phyloP scores from a whole-genome alignment of 2,113 vertebrate species.

The Phalacrocorax aristotelis region DNA sequence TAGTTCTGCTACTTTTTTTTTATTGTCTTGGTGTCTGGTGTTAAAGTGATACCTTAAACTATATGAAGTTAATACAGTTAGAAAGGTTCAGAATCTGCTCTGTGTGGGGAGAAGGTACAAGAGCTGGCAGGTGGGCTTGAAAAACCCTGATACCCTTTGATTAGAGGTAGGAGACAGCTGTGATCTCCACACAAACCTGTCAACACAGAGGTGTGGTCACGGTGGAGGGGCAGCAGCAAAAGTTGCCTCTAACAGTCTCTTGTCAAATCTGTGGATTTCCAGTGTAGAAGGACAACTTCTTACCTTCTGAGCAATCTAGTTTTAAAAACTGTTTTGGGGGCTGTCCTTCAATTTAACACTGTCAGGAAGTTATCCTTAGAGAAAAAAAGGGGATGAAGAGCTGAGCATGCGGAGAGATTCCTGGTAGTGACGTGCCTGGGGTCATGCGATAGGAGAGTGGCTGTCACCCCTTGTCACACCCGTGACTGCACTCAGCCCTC shows the following conservation, averaged over 20 bases:
- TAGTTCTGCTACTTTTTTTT: not conserved
- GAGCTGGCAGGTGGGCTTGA: not conserved
- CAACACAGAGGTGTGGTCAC: not conserved
- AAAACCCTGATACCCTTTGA: not conserved
- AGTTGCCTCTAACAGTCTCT: not conserved
- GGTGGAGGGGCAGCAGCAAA: not conserved
- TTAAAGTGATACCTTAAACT: not conserved
- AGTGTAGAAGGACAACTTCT: not conserved
- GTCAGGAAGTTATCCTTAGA: not conserved
- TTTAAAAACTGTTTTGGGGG: not conserved
- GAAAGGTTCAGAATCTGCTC: not conserved
- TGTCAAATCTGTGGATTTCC: not conserved
- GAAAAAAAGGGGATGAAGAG: not conserved
- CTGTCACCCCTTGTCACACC: not conserved
- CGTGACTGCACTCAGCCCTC: not conserved
- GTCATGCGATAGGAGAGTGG: accelerated
- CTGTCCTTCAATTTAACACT: not conserved
- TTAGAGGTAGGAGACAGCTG: not conserved
- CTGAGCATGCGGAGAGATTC: not conserved
- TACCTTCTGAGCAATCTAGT: not conserved
- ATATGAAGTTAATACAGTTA: not conserved
- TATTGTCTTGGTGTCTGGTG: not conserved
- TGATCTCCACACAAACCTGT: not conserved
- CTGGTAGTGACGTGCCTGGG: not conserved
- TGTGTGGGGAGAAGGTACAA: not conserved